These are phyloP conservation scores for Antennarius striatus DNA, from an alignment of 2,113 vertebrate genomes.

Conservation along the genomic window DNA sequence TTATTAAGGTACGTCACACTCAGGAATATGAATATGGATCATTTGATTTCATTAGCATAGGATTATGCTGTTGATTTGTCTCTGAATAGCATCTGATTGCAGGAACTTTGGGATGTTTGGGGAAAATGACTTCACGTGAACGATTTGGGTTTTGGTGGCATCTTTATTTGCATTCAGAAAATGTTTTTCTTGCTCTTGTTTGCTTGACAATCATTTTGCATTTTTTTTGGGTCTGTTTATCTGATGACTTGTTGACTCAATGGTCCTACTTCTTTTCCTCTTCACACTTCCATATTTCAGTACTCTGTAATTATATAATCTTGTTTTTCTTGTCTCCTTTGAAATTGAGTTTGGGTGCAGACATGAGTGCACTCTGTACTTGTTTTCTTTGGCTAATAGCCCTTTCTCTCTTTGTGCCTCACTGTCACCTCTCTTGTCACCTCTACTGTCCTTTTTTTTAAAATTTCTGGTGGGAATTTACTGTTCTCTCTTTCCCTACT, in stretches of 20 bases:
- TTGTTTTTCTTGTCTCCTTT: conserved; percentile 8
- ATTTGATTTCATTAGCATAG: conserved; percentile 53
- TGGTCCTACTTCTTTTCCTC: background rate
- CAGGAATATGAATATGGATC: conserved; percentile 37
- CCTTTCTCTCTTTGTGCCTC: conserved; percentile 16
- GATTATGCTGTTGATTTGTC: conserved; percentile 32
- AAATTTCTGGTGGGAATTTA: conserved; percentile 37
- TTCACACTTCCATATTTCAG: background rate
- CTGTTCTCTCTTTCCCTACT: conserved; percentile 16
- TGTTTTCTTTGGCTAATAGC: conserved; percentile 12
- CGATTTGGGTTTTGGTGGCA: conserved; percentile 35
- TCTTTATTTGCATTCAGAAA: conserved; percentile 57
- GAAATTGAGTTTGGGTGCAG: conserved; percentile 27
- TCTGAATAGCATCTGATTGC: conserved; percentile 70
- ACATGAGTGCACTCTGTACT: background rate
- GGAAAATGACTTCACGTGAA: conserved; percentile 45
- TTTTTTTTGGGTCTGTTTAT: conserved; percentile 31
- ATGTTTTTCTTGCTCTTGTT: conserved; percentile 17
- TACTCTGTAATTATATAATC: conserved; percentile 35
- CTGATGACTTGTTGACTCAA: conserved; percentile 36
- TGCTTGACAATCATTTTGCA: conserved; percentile 28
- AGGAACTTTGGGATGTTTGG: conserved; percentile 2
- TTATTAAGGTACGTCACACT: conserved; percentile 44
- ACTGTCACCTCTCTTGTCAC: background rate
- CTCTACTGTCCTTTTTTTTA: conserved; percentile 26